Conservation (phyloP, 2,888 invertebrate species). For the Neria commutata region DNA sequence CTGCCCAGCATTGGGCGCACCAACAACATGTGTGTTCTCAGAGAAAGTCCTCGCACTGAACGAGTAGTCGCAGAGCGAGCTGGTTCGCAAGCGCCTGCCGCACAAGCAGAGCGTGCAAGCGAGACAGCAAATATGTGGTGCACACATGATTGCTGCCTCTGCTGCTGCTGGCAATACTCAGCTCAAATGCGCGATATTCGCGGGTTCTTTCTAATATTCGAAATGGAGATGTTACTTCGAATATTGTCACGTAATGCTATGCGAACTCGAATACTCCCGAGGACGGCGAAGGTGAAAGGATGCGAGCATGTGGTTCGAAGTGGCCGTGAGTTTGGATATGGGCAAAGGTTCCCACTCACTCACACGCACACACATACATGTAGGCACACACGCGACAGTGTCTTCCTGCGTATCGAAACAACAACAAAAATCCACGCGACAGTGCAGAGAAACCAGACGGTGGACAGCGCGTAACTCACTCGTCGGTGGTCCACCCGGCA, state of each 20-base stretch:
- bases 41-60: background rate
- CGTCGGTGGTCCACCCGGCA: background rate
- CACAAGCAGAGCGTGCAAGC: background rate
- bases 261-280: conserved; percentile 4
- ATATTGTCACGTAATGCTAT: background rate
- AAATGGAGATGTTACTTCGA: background rate
- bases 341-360: too few relatives aligned
- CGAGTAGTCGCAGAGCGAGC: background rate
- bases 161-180: too few relatives aligned
- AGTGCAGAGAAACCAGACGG: background rate
- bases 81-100: background rate
- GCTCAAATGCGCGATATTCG: conserved; percentile 19
- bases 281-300: background rate
- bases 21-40: background rate
- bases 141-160: conserved; percentile 19
- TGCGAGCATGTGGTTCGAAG: background rate
- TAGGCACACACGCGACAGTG: background rate
- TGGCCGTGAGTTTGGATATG: too few relatives aligned
- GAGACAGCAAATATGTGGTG: conserved; percentile 10
- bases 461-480: conserved; percentile 3
- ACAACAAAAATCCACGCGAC: background rate
- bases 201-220: conserved; percentile 23
- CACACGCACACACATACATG: too few relatives aligned
- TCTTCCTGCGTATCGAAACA: background rate
- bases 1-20: background rate